Evolutionary conservation across 1,140 invertebrate genomes (phyloP).

Genomic region (Orchesella cincta): DNA sequence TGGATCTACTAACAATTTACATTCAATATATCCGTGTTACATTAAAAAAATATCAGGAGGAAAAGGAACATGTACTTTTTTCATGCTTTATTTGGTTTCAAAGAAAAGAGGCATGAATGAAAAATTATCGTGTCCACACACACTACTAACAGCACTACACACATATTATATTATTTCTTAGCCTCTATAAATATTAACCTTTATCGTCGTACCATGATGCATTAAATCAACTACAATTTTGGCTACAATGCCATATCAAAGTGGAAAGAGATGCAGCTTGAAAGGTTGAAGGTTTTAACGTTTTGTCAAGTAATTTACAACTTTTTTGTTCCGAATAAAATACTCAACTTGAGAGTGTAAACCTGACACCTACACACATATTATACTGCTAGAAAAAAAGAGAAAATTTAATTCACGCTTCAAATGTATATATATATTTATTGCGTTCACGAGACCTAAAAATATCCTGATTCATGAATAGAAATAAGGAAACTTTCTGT

Average conservation of each 20-base stretch:
- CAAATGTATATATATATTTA: not conserved
- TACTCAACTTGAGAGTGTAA: no score
- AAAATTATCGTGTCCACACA: constrained; percentile 20
- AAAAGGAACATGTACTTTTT: not conserved
- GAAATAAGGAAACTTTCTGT: not conserved
- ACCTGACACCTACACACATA: constrained; percentile 9
- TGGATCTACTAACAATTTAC: not conserved
- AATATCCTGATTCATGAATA: not conserved
- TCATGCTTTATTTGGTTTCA: constrained; percentile 20
- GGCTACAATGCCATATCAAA: not conserved
- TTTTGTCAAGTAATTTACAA: constrained; percentile 29
- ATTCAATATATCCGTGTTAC: no score
- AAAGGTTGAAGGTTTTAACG: not conserved
- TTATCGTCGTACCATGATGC: not conserved
- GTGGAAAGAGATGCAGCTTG: not conserved
- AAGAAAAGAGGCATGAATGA: constrained; percentile 2
- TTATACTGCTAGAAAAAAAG: no score
- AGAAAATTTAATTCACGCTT: constrained; percentile 17
- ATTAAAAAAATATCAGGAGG: no score
- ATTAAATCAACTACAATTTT: not conserved
- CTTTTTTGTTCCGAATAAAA: no score
- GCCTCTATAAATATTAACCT: constrained; percentile 23
- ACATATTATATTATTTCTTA: no score
- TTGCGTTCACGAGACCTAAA: not conserved
- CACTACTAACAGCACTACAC: not conserved